Conservation (phyloP, 2,113 vertebrate genomes). For the Proteles cristata region DNA sequence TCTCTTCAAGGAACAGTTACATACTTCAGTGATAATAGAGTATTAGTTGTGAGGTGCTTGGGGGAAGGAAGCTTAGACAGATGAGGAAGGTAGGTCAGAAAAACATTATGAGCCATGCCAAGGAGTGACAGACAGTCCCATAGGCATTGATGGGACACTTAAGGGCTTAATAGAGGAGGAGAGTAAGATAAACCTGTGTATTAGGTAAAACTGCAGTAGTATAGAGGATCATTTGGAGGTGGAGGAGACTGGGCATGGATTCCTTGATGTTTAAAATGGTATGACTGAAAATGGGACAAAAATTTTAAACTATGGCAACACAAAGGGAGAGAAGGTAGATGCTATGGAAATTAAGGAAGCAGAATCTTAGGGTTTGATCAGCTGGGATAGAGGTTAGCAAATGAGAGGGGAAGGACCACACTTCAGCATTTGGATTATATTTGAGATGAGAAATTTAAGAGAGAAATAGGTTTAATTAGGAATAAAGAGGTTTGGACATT, state of each 20-base stretch:
- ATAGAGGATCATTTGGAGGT: background rate
- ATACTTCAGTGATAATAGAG: background rate
- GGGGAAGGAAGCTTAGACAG: background rate
- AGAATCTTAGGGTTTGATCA: background rate
- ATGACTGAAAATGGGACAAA: background rate
- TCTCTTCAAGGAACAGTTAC: background rate
- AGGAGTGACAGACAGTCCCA: background rate
- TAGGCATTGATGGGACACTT: background rate
- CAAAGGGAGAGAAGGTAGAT: background rate
- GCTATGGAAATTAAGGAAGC: background rate
- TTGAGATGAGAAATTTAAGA: background rate
- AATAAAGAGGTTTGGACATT: background rate
- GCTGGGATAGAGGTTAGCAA: no score
- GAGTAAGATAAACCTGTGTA: background rate
- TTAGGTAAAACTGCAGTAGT: background rate
- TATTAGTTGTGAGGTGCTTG: background rate
- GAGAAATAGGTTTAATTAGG: background rate
- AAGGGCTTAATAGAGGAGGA: background rate
- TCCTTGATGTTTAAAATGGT: background rate
- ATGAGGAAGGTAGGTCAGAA: background rate
- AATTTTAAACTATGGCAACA: background rate
- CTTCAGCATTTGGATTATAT: background rate
- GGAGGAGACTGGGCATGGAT: background rate
- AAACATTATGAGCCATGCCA: background rate
- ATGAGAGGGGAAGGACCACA: background rate